phyloP scores from a whole-genome alignment of 2,888 invertebrate genomes.

The Idaea aversata region DNA sequence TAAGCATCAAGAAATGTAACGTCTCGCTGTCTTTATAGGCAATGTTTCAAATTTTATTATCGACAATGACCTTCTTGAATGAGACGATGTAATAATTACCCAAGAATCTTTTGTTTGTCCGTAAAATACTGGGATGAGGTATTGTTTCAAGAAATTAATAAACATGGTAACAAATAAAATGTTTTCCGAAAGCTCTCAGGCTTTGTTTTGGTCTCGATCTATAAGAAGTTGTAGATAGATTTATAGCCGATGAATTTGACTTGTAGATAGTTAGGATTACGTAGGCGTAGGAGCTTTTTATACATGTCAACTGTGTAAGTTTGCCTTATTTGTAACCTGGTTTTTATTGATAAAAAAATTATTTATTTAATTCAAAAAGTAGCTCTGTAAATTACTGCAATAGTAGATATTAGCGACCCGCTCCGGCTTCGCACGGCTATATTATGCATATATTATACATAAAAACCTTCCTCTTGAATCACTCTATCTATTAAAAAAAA shows the following conservation, averaged over 20 bases:
- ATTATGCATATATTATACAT: no score
- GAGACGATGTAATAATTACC: conserved; percentile 1
- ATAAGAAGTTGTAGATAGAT: not conserved
- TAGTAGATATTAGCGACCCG: no score
- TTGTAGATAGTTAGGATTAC: not conserved
- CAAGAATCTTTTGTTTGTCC: not conserved
- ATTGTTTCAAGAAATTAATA: not conserved
- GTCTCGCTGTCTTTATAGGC: conserved; percentile 23
- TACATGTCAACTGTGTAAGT: not conserved
- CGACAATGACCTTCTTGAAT: conserved; percentile 12
- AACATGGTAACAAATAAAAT: not conserved
- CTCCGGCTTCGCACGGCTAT: no score
- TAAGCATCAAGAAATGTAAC: conserved; percentile 37
- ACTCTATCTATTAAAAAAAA: no score
- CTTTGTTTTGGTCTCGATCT: not conserved
- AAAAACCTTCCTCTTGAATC: no score
- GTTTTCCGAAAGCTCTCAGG: not conserved
- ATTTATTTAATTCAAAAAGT: no score
- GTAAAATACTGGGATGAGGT: not conserved
- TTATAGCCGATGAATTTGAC: not conserved
- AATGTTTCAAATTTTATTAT: conserved; percentile 28
- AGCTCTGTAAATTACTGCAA: no score
- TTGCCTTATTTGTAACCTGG: no score
- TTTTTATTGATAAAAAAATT: no score
- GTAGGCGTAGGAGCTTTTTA: not conserved